A percentile compares a stretch with the other conserved stretches of the same genome.
Evolutionary conservation across 2,113 vertebrate genomes (phyloP).

Genomic region (Dinomys branickii): DNA sequence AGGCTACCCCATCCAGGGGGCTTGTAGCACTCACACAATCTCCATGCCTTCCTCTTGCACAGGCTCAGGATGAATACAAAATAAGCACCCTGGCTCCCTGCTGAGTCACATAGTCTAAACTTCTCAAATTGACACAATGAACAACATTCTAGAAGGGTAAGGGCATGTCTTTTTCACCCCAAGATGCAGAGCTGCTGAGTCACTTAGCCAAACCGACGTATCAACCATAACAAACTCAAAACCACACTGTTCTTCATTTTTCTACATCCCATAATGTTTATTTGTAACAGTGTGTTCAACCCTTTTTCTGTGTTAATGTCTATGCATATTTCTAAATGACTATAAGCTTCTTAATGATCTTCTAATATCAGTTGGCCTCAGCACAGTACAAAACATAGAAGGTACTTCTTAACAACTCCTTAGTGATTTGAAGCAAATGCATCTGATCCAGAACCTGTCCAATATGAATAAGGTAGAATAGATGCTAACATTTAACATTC

Average conservation of each 20-base stretch:
- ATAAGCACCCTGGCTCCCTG: no score
- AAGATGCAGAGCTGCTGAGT: no score
- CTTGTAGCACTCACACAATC: no score
- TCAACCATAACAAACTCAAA: no score
- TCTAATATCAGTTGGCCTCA: background rate
- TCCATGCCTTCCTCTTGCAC: no score
- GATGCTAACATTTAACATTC: background rate
- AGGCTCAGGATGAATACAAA: no score
- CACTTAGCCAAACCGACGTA: no score
- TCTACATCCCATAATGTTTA: background rate
- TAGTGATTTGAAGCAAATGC: background rate
- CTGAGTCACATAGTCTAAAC: no score
- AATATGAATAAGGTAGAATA: background rate
- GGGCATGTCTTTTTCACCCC: no score
- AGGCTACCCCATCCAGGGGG: no score
- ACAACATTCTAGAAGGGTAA: no score
- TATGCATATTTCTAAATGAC: background rate
- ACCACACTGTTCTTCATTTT: background rate
- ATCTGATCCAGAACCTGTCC: background rate
- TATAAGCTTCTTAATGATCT: background rate
- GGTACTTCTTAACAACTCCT: background rate
- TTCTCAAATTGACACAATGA: no score
- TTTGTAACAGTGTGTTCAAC: background rate
- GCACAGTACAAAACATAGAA: background rate
- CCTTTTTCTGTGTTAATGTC: background rate